Percentiles rank a stretch among this genome's conserved stretches.
Evolutionary conservation across 1,140 invertebrate species (phyloP).

Genomic region (Leptopilina clavipes): DNA sequence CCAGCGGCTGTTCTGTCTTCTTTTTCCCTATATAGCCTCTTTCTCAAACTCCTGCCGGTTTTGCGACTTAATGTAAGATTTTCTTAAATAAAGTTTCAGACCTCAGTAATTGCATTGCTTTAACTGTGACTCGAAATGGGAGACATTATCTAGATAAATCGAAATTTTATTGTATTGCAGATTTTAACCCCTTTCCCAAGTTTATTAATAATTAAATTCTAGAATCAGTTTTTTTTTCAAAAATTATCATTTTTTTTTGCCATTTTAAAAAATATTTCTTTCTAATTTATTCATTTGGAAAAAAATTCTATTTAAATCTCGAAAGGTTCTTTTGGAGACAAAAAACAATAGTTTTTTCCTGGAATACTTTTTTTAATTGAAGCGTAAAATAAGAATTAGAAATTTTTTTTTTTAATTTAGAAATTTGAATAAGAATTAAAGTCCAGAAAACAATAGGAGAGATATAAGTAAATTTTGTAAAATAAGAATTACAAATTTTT

Average conservation of each 20-base stretch:
- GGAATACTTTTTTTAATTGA: too few species aligned
- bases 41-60: conserved; percentile 44
- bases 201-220: background rate
- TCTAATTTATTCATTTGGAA: too few species aligned
- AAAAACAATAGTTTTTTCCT: too few species aligned
- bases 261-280: background rate
- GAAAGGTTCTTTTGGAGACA: too few species aligned
- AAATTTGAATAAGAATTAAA: too few species aligned
- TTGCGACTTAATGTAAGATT: conserved; percentile 66
- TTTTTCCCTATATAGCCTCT: conserved; percentile 38
- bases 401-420: too few species aligned
- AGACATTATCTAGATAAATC: conserved; percentile 25
- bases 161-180: conserved; percentile 22
- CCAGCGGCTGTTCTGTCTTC: conserved; percentile 53
- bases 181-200: background rate
- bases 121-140: conserved; percentile 14
- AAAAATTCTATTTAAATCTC: too few species aligned
- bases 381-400: too few species aligned
- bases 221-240: too few species aligned
- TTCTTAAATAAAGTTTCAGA: conserved; percentile 69
- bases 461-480: background rate
- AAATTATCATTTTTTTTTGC: background rate
- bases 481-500: too few species aligned
- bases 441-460: too few species aligned
- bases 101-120: conserved; percentile 58